Percentiles rank a stretch among this genome's conserved stretches.
phyloP scores from a whole-genome alignment of 2,113 vertebrate species.

The Regulus satrapa region DNA sequence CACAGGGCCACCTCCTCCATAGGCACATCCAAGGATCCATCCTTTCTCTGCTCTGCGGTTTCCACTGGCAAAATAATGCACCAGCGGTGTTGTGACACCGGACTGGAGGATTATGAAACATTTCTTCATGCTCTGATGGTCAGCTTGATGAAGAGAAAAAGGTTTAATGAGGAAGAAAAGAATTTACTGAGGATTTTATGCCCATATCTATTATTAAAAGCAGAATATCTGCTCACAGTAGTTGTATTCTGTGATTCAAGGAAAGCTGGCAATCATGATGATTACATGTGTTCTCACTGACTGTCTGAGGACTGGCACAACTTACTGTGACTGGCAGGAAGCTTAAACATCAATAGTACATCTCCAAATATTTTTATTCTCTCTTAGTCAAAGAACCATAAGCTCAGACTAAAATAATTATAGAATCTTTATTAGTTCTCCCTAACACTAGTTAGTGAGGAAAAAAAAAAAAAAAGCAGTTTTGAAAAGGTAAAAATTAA shows the following conservation, averaged over 20 bases:
- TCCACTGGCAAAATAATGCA: background rate
- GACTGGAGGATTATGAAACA: slow-evolving; percentile 5
- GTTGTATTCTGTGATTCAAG: background rate
- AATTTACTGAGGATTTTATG: background rate
- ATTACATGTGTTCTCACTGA: background rate
- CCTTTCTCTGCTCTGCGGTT: background rate
- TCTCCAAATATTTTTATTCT: background rate
- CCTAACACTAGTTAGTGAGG: background rate
- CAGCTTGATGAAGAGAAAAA: background rate
- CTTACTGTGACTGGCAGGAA: background rate
- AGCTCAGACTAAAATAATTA: background rate
- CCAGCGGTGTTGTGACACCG: background rate
- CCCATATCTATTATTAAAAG: background rate
- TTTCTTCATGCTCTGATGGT: slow-evolving; percentile 17
- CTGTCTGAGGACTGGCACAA: background rate
- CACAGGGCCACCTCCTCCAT: background rate
- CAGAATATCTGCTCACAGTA: background rate
- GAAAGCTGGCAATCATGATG: background rate
- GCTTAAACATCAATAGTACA: background rate
- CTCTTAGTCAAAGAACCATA: background rate
- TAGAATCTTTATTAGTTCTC: background rate
- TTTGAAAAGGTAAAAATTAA: background rate
- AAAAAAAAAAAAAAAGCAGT: background rate
- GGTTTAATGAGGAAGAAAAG: background rate
- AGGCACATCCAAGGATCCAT: background rate